Evolutionary conservation across 2,113 vertebrate species (phyloP).

Genomic region (Coreoperca whiteheadi): DNA sequence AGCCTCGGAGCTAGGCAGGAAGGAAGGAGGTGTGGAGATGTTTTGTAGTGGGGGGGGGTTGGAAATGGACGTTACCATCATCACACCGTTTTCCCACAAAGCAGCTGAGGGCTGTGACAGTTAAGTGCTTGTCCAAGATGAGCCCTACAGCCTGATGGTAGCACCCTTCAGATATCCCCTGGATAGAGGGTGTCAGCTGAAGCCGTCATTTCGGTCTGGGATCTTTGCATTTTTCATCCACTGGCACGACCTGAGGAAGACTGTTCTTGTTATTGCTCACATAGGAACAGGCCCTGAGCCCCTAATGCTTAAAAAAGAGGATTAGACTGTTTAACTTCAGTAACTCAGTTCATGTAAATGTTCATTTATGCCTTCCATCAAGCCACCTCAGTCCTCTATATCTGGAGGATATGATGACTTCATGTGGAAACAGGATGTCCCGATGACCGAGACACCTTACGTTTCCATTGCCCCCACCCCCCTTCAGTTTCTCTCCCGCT

Average conservation of each 20-base stretch:
- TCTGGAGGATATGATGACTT: conserved; percentile 77
- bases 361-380: neutral
- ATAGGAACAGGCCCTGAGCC: neutral
- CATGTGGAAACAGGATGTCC: conserved; percentile 83
- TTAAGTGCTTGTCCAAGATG: neutral
- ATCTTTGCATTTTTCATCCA: neutral
- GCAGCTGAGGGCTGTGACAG: neutral
- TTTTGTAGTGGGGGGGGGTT: conserved; percentile 16
- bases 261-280: neutral
- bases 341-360: neutral
- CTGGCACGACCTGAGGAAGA: neutral
- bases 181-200: neutral
- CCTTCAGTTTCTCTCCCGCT: conserved; percentile 24
- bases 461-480: conserved; percentile 67
- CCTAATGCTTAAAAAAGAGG: neutral
- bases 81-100: conserved; percentile 23
- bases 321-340: neutral
- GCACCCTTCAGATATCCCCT: neutral
- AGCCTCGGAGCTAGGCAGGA: conserved; percentile 69
- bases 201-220: neutral
- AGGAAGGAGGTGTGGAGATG: conserved; percentile 74
- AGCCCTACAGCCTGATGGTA: neutral
- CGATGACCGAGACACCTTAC: conserved; percentile 74
- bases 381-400: conserved; percentile 32
- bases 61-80: conserved; percentile 19